Evolutionary conservation across 2,888 invertebrate species (phyloP), one percentile per base, ranked within the genome.

Genomic region (Hypsopygia costalis): DNA sequence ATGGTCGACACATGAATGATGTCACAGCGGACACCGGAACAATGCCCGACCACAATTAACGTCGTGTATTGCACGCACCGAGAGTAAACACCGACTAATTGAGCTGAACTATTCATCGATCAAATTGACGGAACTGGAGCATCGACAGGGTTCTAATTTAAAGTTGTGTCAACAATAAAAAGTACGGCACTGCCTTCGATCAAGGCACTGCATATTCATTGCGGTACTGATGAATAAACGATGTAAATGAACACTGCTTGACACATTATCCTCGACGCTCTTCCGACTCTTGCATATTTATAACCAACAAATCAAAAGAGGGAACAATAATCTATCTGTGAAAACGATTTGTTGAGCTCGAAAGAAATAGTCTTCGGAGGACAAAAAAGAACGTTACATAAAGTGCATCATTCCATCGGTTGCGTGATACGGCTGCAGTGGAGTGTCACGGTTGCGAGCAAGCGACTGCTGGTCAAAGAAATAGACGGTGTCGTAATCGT

Each of bases 1-100:
- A 68, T 68, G 62, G 58, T 41, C 51, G 49, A 44, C 49, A 45
- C 43, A 49, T 49, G 51, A 55, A 51, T 77, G 77, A 77, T 66
- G 76, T 76, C 78, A 77, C 72, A 52, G 59, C 73, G 78, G 78
- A 77, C 71, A 69, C 60, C 62, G 68, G 72, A 69, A 79, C 76
- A 75, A 78, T 70, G 69, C 59, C 55, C 57, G 47, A 42, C 42
- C 59, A 61, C 75, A 74, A 77, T 75, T 78, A 77, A 61, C 58
- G 54, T 56, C 53, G 22, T 20, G 36, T 28, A 7, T 16, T 29
- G 29, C 6, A 8, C 22, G 21, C n/a, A 25, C 8, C 6, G 25
- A 25, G 21, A 25, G 29, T 11, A 31, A 31, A 31, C 8, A 7
- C 12, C 11, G 11, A 11, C 7, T 31, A 7, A 25, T 11, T 11